Conservation (phyloP, 2,113 vertebrate species). For the Arenaria interpres region DNA sequence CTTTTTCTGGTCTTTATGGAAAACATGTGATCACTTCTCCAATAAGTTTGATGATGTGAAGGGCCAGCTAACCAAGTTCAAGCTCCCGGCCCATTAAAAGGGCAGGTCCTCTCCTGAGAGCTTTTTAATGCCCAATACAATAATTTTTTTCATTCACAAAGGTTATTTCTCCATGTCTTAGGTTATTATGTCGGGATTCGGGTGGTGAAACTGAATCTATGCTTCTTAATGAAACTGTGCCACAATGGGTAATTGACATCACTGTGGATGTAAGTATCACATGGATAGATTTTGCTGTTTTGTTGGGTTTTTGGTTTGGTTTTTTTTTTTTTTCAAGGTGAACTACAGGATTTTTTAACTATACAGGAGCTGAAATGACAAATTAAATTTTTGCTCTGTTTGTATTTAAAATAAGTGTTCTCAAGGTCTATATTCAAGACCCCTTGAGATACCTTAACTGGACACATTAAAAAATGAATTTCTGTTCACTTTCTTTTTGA, state of each 20-base stretch:
- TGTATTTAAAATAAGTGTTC: background rate
- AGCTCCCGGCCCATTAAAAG: background rate
- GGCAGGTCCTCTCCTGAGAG: background rate
- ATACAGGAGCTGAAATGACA: background rate
- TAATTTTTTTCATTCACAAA: background rate
- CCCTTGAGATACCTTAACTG: background rate
- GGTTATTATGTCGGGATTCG: conserved; percentile 95
- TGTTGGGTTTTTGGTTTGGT: too few species aligned
- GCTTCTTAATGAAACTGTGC: conserved; percentile 97
- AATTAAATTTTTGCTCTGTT: background rate
- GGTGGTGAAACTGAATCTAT: conserved; percentile 98
- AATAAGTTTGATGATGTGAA: background rate
- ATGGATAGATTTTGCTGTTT: background rate
- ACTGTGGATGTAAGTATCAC: conserved; percentile 93
- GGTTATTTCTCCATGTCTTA: conserved; percentile 48
- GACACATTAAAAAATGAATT: too few species aligned
- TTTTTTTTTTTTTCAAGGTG: background rate
- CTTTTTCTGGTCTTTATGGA: background rate
- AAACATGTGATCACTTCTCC: background rate
- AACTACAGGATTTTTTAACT: background rate
- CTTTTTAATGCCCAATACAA: background rate
- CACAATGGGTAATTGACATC: conserved; percentile 99
- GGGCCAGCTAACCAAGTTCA: background rate
- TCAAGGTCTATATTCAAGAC: background rate
- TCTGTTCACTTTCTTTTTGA: background rate